Base-by-base conservation (phyloP, 2,113 vertebrate genomes). In the Uria aalge region DNA sequence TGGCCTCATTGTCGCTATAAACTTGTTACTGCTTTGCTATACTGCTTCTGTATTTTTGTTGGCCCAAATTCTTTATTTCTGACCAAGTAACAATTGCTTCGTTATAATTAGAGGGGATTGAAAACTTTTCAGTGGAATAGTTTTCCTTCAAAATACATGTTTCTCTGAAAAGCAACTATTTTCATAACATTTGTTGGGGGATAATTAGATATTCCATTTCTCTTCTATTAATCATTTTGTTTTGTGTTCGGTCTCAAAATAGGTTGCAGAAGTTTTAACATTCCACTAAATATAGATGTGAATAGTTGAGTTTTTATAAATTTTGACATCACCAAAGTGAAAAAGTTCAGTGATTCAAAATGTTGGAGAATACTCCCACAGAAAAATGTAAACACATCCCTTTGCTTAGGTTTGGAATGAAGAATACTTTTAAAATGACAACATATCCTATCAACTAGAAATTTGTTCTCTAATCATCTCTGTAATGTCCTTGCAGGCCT, bases 61-160 rank as follows among this genome's bases (percentile, higher is more conserved):
- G 64, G 64, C 69, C 80, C 60, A 56, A 74, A 29, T 53, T 67
- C 19, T 29, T 73, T 52, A 50, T 56, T 90, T 74, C 71, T 69
- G n/a, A 55, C 3, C 2, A 86, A 71, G 16, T 60, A 60, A 34
- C 19, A 73, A 38, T 69, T 78, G 30, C 36, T 92, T 92, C 75
- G 2, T 72, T 94, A 38, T 68, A 84, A 81, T 64, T 53, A 79
- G 53, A 95, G 66, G 56, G 66, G 66, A 92, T 12, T 72, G 84
- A 86, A 96, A 96, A 94, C 69, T 94, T 93, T 92, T 95, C 94
- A 88, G 80, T 95, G 88, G 88, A 96, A 93, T 90, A 77, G 88
- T 94, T 95, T 92, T 90, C 76, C 88, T 94, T 94, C 43, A 71
- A 75, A 93, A 64, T 48, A 71, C 11, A 8, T 1, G 0, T 73